phyloP scores from a whole-genome alignment of 23 tunicate genomes.

The Styela clava region DNA sequence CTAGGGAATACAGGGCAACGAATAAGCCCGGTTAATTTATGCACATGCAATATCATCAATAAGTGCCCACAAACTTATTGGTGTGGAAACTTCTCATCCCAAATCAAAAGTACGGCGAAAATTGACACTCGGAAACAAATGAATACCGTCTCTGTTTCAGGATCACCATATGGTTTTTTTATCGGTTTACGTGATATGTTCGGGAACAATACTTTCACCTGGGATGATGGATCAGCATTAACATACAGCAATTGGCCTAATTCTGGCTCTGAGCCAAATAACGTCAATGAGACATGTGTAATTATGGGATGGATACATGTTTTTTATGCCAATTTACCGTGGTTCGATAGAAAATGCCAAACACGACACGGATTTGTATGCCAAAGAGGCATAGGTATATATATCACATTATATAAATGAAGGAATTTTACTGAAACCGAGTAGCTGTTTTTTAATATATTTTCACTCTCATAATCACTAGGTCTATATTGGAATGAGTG shows the following conservation, averaged over 20 bases:
- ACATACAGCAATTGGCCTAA: background rate
- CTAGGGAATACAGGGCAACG: too few species aligned
- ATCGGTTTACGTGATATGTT: background rate
- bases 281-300: background rate
- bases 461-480: too few species aligned
- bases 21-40: too few species aligned
- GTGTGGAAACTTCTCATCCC: too few species aligned
- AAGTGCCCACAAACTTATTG: too few species aligned
- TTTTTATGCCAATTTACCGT: background rate
- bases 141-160: too few species aligned
- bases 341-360: background rate
- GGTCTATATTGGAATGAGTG: background rate
- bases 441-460: too few species aligned
- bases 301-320: background rate
- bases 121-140: too few species aligned
- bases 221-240: background rate
- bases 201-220: background rate
- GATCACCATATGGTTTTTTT: background rate
- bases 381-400: background rate
- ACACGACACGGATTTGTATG: background rate
- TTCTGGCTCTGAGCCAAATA: background rate
- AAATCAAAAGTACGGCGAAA: too few species aligned
- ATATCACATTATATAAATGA: too few species aligned
- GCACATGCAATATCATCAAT: too few species aligned
- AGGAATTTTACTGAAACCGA: too few species aligned